Percentiles rank a stretch among this genome's conserved stretches.
phyloP scores from a whole-genome alignment of 2,797 vertebrate species.

The Gorsachius magnificus region DNA sequence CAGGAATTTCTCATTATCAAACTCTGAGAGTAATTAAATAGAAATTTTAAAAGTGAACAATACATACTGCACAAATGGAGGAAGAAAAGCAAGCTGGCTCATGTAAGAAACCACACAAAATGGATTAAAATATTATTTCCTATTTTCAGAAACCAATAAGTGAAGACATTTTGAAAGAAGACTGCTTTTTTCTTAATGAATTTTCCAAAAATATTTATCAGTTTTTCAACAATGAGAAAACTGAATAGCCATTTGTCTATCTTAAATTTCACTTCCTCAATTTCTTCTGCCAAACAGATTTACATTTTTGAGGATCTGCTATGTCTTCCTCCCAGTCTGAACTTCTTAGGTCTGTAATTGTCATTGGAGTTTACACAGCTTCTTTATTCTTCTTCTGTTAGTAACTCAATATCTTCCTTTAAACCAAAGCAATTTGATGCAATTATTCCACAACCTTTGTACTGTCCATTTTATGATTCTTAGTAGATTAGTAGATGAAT shows the following conservation, averaged over 20 bases:
- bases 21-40: not conserved
- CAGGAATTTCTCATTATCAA: not conserved
- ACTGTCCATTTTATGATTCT: not conserved
- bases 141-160: not conserved
- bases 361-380: not conserved
- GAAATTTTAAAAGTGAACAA: not conserved
- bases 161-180: not conserved
- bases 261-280: not conserved
- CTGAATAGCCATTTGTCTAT: fast-evolving
- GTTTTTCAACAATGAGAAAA: not conserved
- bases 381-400: not conserved
- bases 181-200: not conserved
- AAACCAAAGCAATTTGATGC: not conserved
- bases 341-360: not conserved
- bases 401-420: not conserved
- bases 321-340: not conserved
- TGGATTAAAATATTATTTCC: not conserved
- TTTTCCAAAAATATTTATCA: not conserved
- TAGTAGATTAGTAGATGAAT: not conserved
- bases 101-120: not conserved
- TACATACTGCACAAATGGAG: not conserved
- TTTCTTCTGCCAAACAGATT: not conserved
- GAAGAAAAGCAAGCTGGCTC: not conserved
- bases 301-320: not conserved
- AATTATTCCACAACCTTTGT: not conserved